Percentiles rank a stretch among this genome's conserved stretches.
Evolutionary conservation across 2,797 vertebrate genomes (phyloP).

Genomic region (Esox masquinongy): DNA sequence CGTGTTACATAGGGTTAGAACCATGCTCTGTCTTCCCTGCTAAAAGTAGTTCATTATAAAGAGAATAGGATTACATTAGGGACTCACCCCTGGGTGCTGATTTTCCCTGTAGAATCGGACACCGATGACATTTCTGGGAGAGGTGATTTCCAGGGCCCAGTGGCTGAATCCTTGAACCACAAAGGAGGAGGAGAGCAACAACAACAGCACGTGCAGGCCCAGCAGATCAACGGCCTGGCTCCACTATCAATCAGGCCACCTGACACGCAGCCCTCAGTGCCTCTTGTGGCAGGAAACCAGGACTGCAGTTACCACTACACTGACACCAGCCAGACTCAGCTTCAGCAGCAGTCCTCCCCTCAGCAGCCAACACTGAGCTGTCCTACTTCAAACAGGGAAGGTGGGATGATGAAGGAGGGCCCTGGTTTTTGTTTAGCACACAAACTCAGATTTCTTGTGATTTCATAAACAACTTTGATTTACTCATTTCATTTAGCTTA

Average conservation of each 20-base stretch:
- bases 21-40: not conserved
- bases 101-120: conserved; percentile 36
- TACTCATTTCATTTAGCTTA: not conserved
- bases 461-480: not conserved
- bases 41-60: not conserved
- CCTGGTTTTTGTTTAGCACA: not conserved
- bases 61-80: not conserved
- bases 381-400: conserved; percentile 32
- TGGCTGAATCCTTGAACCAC: conserved; percentile 52
- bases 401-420: conserved; percentile 33
- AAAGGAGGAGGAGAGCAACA: conserved; percentile 31
- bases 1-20: not conserved
- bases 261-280: rapidly evolving
- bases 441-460: not conserved
- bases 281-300: conserved; percentile 35
- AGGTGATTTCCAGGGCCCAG: conserved; percentile 47
- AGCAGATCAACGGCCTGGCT: conserved; percentile 22
- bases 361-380: conserved; percentile 36
- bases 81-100: not conserved
- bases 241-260: conserved; percentile 21
- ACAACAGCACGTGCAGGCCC: conserved; percentile 8
- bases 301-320: conserved; percentile 50
- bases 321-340: conserved; percentile 38
- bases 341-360: not conserved
- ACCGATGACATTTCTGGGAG: conserved; percentile 27